Conservation (phyloP, 1,140 invertebrate species). For the Gryon sp. region DNA sequence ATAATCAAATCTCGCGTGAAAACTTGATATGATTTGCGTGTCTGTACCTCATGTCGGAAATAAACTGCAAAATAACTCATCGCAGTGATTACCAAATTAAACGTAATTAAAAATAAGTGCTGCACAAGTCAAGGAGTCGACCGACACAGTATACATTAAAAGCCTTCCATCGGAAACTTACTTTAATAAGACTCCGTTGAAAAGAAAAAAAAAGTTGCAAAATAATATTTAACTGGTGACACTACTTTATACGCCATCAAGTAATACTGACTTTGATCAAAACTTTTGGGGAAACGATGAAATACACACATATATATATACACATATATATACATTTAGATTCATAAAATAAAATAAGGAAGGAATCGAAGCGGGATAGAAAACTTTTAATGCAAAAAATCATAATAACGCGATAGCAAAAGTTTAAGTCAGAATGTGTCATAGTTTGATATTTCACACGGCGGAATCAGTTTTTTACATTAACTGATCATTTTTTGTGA, state of each 20-base stretch:
- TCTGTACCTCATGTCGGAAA: constrained; percentile 5
- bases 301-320: constrained; percentile 1
- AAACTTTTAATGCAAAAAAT: constrained; percentile 41
- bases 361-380: not conserved
- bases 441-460: too few relatives aligned
- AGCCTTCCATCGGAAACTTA: constrained; percentile 26
- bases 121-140: not conserved
- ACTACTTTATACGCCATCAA: constrained; percentile 29
- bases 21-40: constrained; percentile 28
- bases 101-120: constrained; percentile 41
- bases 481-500: too few relatives aligned
- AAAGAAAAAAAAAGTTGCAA: constrained; percentile 25
- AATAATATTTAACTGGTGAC: constrained; percentile 51
- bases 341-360: not conserved
- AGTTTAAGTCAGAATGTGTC: not conserved
- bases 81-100: constrained; percentile 11
- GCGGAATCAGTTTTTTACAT: not conserved
- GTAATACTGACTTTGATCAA: constrained; percentile 49
- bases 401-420: constrained; percentile 2
- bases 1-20: constrained; percentile 35
- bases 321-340: too few relatives aligned
- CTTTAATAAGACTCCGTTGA: constrained; percentile 28
- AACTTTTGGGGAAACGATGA: constrained; percentile 32
- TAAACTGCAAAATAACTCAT: constrained; percentile 26
- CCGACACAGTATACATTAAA: constrained; percentile 12